Percentiles rank a stretch among this genome's conserved stretches.
These are phyloP conservation scores for Ceratina australensis DNA, from an alignment of 1,140 invertebrate genomes.

Conservation along the genomic window DNA sequence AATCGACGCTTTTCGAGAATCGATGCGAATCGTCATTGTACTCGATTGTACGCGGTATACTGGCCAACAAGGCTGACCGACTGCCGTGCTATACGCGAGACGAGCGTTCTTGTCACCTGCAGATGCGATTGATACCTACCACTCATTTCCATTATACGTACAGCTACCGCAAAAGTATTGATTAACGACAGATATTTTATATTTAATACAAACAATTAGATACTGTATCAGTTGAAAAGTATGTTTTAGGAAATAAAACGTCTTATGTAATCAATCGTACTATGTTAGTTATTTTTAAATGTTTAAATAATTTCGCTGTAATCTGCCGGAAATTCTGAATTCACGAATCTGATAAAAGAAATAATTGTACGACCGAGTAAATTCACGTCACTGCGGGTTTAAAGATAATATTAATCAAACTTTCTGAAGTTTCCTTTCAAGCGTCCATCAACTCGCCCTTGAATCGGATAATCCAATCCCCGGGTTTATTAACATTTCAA, in stretches of 20 bases:
- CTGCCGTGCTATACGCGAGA: slow-evolving; percentile 5
- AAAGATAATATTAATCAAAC: background rate
- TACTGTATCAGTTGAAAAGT: too few relatives aligned
- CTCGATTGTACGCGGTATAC: slow-evolving; percentile 15
- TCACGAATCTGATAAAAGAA: too few relatives aligned
- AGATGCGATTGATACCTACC: slow-evolving; percentile 9
- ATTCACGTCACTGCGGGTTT: too few relatives aligned
- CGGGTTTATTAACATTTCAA: background rate
- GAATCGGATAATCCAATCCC: too few relatives aligned
- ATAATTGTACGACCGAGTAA: too few relatives aligned
- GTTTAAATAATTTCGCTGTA: too few relatives aligned
- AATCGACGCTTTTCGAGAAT: background rate
- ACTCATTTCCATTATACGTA: background rate
- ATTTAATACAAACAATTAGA: background rate
- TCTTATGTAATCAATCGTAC: background rate
- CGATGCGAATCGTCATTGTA: slow-evolving; percentile 19
- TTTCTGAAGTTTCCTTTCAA: background rate
- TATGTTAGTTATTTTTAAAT: too few relatives aligned
- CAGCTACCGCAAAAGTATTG: background rate
- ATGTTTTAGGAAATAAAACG: too few relatives aligned
- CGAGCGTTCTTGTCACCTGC: slow-evolving; percentile 17
- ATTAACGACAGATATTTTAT: background rate
- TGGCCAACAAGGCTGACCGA: background rate
- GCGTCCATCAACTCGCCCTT: background rate
- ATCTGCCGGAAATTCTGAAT: too few relatives aligned